Percentiles rank a stretch among this genome's conserved stretches.
Conservation (phyloP, 1,140 invertebrate genomes). For the Archivesica marissinica region DNA sequence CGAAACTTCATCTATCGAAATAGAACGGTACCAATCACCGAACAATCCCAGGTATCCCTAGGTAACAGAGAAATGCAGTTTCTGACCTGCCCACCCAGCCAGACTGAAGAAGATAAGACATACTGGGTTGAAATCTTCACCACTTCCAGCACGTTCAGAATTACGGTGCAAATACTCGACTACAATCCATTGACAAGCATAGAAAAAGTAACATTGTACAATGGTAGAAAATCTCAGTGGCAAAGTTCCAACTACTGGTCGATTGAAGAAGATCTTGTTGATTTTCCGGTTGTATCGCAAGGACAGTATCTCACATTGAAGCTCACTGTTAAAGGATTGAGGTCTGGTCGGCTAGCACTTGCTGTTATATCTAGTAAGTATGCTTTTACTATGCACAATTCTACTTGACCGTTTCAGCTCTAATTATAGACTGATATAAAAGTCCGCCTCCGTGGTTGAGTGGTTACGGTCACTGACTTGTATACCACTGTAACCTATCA, state of each 20-base stretch:
- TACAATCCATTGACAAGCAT: conserved; percentile 79
- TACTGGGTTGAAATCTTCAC: conserved; percentile 69
- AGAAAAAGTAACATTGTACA: conserved; percentile 81
- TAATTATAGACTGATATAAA: too few species aligned
- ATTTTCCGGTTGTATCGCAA: conserved; percentile 80
- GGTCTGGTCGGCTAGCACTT: conserved; percentile 80
- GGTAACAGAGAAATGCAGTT: conserved; percentile 69
- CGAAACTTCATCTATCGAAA: conserved; percentile 76
- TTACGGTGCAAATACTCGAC: conserved; percentile 79
- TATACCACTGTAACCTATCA: too few species aligned
- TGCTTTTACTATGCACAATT: neutral
- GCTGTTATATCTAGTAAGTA: conserved; percentile 79
- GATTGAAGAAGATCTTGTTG: conserved; percentile 81
- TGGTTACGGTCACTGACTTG: too few species aligned
- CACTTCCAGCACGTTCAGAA: conserved; percentile 43
- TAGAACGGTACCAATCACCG: conserved; percentile 58
- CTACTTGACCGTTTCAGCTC: neutral
- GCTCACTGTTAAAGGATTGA: conserved; percentile 71
- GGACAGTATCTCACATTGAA: conserved; percentile 74
- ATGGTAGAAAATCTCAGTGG: conserved; percentile 60
- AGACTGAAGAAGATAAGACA: conserved; percentile 56
- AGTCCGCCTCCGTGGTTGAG: too few species aligned
- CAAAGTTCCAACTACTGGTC: conserved; percentile 68
- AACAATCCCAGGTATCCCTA: conserved; percentile 37
- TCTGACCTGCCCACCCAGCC: conserved; percentile 63